phyloP scores from a whole-genome alignment of 2,113 vertebrate genomes.

The Galbula dea region DNA sequence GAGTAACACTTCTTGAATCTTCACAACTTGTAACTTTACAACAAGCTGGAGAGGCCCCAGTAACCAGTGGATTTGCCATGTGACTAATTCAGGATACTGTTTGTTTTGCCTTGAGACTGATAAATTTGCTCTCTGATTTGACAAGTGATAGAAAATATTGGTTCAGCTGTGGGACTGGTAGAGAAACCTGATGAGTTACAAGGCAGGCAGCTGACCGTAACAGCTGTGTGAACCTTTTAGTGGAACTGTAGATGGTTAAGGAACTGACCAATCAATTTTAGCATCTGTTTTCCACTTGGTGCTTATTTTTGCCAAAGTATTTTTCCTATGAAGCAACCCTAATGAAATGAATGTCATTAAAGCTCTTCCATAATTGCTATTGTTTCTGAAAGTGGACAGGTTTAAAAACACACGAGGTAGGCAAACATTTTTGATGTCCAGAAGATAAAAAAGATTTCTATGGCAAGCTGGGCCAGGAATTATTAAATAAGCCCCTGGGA shows the following conservation, averaged over 20 bases:
- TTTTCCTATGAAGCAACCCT: conserved; percentile 11
- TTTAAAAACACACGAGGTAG: not conserved
- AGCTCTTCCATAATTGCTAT: not conserved
- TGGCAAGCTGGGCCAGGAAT: not conserved
- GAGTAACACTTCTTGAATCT: not conserved
- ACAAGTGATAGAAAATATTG: not conserved
- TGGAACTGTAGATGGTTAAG: not conserved
- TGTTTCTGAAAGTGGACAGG: not conserved
- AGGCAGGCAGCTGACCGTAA: fast-evolving
- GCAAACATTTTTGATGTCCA: not conserved
- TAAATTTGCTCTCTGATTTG: not conserved
- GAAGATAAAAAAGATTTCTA: not conserved
- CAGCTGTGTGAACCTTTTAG: not conserved
- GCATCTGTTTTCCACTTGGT: conserved; percentile 2
- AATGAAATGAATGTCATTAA: not conserved
- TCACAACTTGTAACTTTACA: not conserved
- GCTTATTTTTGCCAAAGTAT: not conserved
- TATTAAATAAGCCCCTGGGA: conserved; percentile 13
- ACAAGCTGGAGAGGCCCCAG: not conserved
- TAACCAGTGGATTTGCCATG: not conserved
- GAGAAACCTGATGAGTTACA: not conserved
- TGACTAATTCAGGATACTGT: not conserved
- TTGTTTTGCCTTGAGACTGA: not conserved
- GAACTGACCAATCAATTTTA: not conserved
- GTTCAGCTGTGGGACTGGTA: not conserved